These are phyloP conservation scores for Epinotia bilunana DNA, from an alignment of 2,888 invertebrate species.

Conservation along the genomic window DNA sequence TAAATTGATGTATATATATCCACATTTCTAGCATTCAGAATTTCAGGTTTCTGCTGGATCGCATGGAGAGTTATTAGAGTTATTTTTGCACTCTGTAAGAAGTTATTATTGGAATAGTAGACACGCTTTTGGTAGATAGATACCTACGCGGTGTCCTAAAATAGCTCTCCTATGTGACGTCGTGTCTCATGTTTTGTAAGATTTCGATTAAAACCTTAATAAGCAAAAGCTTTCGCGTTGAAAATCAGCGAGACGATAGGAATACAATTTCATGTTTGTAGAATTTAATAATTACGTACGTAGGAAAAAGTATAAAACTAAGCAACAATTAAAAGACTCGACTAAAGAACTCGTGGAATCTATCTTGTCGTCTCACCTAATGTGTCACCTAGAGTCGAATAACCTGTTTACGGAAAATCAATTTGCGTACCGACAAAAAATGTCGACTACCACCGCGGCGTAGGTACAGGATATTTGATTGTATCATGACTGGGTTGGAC, in stretches of 20 bases:
- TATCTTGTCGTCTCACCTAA: too few species aligned
- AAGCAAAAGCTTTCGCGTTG: background rate
- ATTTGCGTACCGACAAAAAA: too few species aligned
- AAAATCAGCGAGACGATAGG: background rate
- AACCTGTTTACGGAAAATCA: too few species aligned
- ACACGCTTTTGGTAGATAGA: conserved; percentile 65
- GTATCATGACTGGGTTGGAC: too few species aligned
- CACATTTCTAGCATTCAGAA: conserved; percentile 11
- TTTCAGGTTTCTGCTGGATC: conserved; percentile 37
- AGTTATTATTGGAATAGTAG: conserved; percentile 69
- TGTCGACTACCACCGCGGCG: too few species aligned
- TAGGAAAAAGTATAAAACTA: too few species aligned
- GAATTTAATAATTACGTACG: background rate
- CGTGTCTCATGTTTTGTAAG: conserved; percentile 47
- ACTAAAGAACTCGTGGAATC: too few species aligned
- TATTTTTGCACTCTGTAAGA: conserved; percentile 67
- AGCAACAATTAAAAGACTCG: too few species aligned
- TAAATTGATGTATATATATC: too few species aligned
- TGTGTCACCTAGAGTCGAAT: too few species aligned
- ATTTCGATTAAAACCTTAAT: conserved; percentile 24
- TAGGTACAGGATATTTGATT: too few species aligned
- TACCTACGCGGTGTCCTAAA: conserved; percentile 57
- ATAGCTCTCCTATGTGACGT: conserved; percentile 59
- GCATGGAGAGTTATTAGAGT: conserved; percentile 52
- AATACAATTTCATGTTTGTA: background rate